Percentiles rank a stretch among this genome's conserved stretches.
phyloP scores from a whole-genome alignment of 2,797 vertebrate genomes.

The Nyctalus aviator region DNA sequence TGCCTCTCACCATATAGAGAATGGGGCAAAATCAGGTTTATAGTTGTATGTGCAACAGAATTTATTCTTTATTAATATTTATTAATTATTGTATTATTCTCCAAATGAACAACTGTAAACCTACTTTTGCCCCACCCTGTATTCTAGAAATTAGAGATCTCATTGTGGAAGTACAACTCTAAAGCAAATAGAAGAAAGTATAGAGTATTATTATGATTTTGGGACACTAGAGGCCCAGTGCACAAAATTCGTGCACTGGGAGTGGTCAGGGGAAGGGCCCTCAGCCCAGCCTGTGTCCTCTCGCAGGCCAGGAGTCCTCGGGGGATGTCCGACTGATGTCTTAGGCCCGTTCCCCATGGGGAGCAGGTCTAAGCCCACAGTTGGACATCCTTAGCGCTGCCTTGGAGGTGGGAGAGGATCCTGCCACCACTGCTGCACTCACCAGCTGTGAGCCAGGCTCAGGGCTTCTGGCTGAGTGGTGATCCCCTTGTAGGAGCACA shows the following conservation, averaged over 20 bases:
- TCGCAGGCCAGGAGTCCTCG: too few species aligned
- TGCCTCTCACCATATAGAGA: not conserved
- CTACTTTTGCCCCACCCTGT: not conserved
- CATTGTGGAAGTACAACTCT: slow-evolving; percentile 15
- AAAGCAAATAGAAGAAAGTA: slow-evolving; percentile 50
- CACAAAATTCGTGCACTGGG: not conserved
- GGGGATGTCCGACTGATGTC: too few species aligned
- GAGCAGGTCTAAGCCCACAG: too few species aligned
- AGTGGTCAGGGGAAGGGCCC: too few species aligned
- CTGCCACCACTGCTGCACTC: too few species aligned
- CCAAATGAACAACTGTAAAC: not conserved
- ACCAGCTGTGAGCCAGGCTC: too few species aligned
- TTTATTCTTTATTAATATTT: not conserved
- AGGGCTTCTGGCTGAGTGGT: too few species aligned
- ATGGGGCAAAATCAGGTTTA: not conserved
- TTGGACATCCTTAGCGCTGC: too few species aligned
- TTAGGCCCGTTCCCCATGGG: too few species aligned
- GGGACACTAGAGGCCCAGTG: not conserved
- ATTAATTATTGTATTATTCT: not conserved
- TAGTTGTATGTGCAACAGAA: not conserved
- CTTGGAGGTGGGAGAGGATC: too few species aligned
- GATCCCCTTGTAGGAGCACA: too few species aligned
- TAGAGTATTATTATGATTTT: not conserved
- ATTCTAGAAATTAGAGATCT: slow-evolving; percentile 38
- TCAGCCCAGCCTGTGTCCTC: too few species aligned